These are phyloP conservation scores for Acarapis woodi DNA, from an alignment of 1,140 invertebrate genomes.

Conservation along the genomic window DNA sequence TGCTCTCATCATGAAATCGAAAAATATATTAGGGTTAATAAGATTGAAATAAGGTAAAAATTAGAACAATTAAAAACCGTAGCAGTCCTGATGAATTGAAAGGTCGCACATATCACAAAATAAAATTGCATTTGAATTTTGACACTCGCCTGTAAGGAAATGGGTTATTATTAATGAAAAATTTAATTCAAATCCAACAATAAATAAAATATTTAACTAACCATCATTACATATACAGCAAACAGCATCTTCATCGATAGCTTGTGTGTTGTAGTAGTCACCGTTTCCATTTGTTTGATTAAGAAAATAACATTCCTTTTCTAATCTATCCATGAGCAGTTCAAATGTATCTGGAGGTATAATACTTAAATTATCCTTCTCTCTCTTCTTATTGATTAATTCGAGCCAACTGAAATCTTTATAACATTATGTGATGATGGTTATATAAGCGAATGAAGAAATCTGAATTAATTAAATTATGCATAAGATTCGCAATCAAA, in stretches of 20 bases:
- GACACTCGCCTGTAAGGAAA: too few species aligned
- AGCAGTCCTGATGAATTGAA: slow-evolving; percentile 95
- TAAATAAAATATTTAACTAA: too few species aligned
- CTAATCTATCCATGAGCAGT: slow-evolving; percentile 74
- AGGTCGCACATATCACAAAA: slow-evolving; percentile 99
- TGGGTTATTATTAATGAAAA: too few species aligned
- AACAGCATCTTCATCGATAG: slow-evolving; percentile 86
- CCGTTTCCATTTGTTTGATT: slow-evolving; percentile 27
- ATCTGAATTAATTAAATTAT: too few species aligned
- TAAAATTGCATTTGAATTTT: slow-evolving; percentile 77
- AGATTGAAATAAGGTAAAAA: too few species aligned
- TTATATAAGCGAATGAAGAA: too few species aligned
- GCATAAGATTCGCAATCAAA: too few species aligned
- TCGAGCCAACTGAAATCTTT: slow-evolving; percentile 72
- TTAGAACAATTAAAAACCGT: too few species aligned
- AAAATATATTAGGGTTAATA: too few species aligned
- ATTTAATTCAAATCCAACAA: too few species aligned
- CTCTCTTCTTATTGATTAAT: slow-evolving; percentile 50
- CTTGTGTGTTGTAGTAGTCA: slow-evolving; percentile 18
- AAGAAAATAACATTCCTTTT: slow-evolving; percentile 91
- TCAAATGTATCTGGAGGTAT: slow-evolving; percentile 68
- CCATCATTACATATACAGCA: slow-evolving; percentile 69
- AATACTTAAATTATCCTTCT: slow-evolving; percentile 28
- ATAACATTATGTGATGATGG: too few species aligned
- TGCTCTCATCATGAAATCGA: too few species aligned